Conservation (phyloP, 2,113 vertebrate genomes). For the Anser brachyrhynchus region DNA sequence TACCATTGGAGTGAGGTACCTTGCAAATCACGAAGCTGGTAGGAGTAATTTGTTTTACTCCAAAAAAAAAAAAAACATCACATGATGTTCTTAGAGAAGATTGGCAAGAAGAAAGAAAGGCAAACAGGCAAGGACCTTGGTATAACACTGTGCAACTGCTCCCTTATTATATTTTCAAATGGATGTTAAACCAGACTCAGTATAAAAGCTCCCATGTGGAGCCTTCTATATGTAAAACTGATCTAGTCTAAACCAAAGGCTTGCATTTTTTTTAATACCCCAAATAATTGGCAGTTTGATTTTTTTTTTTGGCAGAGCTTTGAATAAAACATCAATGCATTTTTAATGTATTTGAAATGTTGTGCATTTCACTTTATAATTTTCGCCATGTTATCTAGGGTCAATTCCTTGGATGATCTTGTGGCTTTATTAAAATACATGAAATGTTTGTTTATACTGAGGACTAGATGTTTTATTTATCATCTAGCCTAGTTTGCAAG, state of each 20-base stretch:
- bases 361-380: constrained; percentile 16
- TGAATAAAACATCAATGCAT: constrained; percentile 15
- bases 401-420: constrained; percentile 16
- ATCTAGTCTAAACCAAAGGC: background rate
- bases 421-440: constrained; percentile 24
- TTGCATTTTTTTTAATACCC: background rate
- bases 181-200: background rate
- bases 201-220: background rate
- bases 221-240: background rate
- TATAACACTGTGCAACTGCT: background rate
- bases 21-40: background rate
- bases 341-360: constrained; percentile 41
- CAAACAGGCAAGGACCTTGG: background rate
- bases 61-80: background rate
- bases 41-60: background rate
- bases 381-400: background rate
- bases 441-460: background rate
- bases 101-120: background rate
- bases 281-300: background rate
- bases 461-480: background rate
- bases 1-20: background rate
- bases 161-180: background rate
- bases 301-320: background rate
- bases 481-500: background rate
- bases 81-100: background rate